phyloP scores from a whole-genome alignment of 2,797 vertebrate genomes.

The Sphenopsis melanotis region DNA sequence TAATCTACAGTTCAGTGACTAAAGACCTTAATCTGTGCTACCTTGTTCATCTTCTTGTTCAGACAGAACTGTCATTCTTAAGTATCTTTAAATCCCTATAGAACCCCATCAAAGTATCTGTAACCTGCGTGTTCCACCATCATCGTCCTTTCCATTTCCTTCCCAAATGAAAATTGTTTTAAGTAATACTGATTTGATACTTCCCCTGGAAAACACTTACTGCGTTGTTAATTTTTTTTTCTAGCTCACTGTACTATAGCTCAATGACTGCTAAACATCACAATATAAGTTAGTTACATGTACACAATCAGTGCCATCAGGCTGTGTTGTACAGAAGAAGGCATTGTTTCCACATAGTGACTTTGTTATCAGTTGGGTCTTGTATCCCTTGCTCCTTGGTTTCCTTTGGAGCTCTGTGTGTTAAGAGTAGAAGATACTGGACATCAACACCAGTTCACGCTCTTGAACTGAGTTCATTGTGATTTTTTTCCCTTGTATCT shows the following conservation, averaged over 20 bases:
- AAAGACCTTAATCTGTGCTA: background rate
- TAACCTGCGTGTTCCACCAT: background rate
- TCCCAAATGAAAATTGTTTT: background rate
- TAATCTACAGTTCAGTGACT: background rate
- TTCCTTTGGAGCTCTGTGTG: background rate
- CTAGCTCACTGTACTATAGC: background rate
- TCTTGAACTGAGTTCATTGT: background rate
- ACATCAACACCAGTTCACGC: background rate
- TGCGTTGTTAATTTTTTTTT: background rate
- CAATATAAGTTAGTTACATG: background rate
- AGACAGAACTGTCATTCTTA: background rate
- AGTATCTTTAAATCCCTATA: slow-evolving; percentile 4
- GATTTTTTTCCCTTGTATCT: background rate
- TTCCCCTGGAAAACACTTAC: background rate
- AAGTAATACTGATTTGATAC: background rate
- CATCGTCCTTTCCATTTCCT: background rate
- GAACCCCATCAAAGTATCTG: background rate
- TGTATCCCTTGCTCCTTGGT: background rate
- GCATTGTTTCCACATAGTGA: background rate
- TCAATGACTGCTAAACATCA: background rate
- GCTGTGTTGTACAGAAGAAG: background rate
- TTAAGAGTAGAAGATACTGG: background rate
- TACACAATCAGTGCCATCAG: background rate
- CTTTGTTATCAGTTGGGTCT: background rate
- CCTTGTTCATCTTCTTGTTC: background rate